These are phyloP conservation scores for Papilio glaucus DNA, from an alignment of 1,140 invertebrate genomes.

Conservation along the genomic window DNA sequence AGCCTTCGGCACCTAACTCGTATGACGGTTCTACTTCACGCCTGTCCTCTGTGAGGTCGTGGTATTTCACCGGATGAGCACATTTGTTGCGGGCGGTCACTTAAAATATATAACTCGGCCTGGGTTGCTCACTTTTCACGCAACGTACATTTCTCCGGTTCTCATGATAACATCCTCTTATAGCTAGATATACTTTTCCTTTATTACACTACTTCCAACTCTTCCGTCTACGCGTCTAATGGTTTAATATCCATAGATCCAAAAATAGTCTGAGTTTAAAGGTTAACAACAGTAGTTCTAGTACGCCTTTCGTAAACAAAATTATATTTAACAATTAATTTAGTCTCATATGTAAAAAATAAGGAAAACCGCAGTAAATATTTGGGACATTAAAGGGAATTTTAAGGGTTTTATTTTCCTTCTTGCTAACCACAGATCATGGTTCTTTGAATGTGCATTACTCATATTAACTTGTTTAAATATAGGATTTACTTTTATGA, in stretches of 20 bases:
- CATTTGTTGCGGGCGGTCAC: too few species aligned
- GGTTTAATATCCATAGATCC: background rate
- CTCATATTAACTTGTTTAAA: background rate
- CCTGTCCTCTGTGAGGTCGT: too few species aligned
- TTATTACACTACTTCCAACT: background rate
- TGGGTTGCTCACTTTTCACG: too few species aligned
- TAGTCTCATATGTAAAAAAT: background rate
- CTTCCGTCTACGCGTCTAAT: background rate
- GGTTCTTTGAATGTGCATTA: background rate
- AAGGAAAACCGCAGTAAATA: background rate
- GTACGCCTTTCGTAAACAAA: too few species aligned
- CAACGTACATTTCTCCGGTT: background rate
- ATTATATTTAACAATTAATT: too few species aligned
- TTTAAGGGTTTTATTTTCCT: background rate
- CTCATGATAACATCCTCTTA: background rate
- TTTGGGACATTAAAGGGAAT: background rate
- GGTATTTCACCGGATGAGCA: too few species aligned
- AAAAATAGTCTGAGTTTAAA: background rate
- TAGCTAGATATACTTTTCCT: background rate
- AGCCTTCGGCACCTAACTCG: too few species aligned
- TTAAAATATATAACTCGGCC: too few species aligned
- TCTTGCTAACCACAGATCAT: background rate
- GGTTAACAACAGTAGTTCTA: too few species aligned
- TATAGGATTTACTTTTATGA: constrained; percentile 7
- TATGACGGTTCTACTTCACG: too few species aligned